phyloP scores from a whole-genome alignment of 35 echinoderm and acorn worm genomes.

The Hemicentrotus pulcherrimus region DNA sequence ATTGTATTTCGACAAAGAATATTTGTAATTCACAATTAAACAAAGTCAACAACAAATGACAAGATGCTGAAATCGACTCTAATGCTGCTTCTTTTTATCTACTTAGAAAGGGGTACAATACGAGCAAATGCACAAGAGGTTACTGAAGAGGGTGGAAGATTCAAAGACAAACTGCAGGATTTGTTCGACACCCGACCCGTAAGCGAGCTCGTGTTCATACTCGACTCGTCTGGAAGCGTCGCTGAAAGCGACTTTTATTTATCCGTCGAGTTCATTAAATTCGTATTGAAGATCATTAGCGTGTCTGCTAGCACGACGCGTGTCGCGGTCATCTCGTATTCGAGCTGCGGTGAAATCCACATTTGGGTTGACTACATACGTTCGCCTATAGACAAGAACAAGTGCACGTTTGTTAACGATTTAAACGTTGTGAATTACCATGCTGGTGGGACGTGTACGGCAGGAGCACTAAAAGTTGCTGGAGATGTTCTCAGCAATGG shows the following conservation, averaged over 20 bases:
- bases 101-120: background rate
- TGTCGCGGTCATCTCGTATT: slow-evolving; percentile 63
- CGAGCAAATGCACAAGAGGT: background rate
- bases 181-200: background rate
- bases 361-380: slow-evolving; percentile 63
- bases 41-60: background rate
- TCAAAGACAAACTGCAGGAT: background rate
- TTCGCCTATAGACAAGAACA: slow-evolving; percentile 59
- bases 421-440: slow-evolving; percentile 21
- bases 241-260: background rate
- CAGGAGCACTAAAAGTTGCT: background rate
- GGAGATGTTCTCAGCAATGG: background rate
- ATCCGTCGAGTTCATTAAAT: slow-evolving; percentile 56
- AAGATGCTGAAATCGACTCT: background rate
- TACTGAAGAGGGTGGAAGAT: background rate
- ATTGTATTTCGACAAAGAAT: background rate
- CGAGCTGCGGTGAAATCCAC: slow-evolving; percentile 35
- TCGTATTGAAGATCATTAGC: slow-evolving; percentile 53
- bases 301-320: slow-evolving; percentile 49
- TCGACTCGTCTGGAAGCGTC: slow-evolving; percentile 70
- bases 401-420: slow-evolving; percentile 58
- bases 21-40: background rate
- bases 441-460: slow-evolving; percentile 60
- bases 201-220: slow-evolving; percentile 63
- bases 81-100: background rate